A percentile compares a stretch with the other conserved stretches of the same genome.
Conservation (phyloP, 2,797 vertebrate species). For the Anabacerthia variegaticeps region DNA sequence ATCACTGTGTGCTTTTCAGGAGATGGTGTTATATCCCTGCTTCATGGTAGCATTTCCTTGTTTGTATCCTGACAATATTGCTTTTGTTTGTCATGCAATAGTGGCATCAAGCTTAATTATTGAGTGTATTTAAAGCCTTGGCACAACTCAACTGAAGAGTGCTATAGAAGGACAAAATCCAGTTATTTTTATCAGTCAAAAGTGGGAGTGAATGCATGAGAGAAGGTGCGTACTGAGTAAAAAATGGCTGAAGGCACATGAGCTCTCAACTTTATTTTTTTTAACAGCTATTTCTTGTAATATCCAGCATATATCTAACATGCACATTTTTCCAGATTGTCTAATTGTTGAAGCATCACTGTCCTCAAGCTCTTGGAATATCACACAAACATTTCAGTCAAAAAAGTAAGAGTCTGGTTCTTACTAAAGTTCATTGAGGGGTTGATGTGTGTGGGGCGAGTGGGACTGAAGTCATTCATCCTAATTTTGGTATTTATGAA, state of each 20-base stretch:
- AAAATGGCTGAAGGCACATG: background rate
- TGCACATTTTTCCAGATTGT: slow-evolving; percentile 67
- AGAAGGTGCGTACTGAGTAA: background rate
- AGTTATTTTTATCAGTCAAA: background rate
- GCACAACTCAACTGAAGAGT: background rate
- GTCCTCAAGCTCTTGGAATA: slow-evolving; percentile 68
- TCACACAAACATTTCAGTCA: slow-evolving; percentile 74
- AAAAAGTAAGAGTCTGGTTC: slow-evolving; percentile 74
- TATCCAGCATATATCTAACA: slow-evolving; percentile 22
- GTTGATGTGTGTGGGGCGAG: background rate
- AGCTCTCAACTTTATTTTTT: background rate
- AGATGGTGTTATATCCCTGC: background rate
- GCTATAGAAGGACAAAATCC: background rate
- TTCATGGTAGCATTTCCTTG: background rate
- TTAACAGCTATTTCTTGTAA: background rate
- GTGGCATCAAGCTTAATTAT: background rate
- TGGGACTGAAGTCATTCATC: background rate
- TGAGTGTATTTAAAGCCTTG: background rate
- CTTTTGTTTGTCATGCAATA: background rate
- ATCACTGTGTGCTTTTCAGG: background rate
- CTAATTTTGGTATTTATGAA: background rate
- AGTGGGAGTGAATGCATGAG: background rate
- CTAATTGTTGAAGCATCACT: slow-evolving; percentile 66
- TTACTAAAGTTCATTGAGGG: background rate
- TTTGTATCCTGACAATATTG: background rate